phyloP scores from a whole-genome alignment of 1,140 invertebrate species.

The Theocolax elegans region DNA sequence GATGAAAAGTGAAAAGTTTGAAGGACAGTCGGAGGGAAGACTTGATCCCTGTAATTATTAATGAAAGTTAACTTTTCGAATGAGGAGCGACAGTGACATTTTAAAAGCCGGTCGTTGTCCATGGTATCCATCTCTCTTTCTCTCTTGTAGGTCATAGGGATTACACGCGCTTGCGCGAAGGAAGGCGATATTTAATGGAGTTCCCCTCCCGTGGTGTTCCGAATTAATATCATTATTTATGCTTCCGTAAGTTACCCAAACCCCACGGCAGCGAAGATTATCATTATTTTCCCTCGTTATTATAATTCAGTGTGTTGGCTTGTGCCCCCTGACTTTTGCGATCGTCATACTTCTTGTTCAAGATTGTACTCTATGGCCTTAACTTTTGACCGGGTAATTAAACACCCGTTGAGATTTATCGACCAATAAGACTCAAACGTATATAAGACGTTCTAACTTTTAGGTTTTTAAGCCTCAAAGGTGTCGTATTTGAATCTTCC shows the following conservation, averaged over 20 bases:
- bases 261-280: conserved; percentile 33
- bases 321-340: conserved; percentile 10
- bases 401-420: neutral
- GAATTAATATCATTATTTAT: conserved; percentile 58
- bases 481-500: too few species aligned
- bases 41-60: neutral
- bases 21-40: neutral
- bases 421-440: too few species aligned
- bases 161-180: neutral
- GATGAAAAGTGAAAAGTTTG: neutral
- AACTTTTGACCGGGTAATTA: neutral
- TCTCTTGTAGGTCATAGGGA: neutral
- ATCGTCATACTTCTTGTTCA: neutral
- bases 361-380: neutral
- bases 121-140: neutral
- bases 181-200: conserved; percentile 42
- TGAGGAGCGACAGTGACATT: conserved; percentile 11
- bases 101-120: conserved; percentile 27
- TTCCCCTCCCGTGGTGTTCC: conserved; percentile 45
- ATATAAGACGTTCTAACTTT: too few species aligned
- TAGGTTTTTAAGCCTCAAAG: too few species aligned
- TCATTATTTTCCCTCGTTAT: conserved; percentile 50
- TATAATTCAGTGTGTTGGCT: conserved; percentile 44
- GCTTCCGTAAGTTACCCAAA: conserved; percentile 27
- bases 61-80: conserved; percentile 12